These are phyloP conservation scores for Bombus cullumanus DNA, from an alignment of 1,140 invertebrate species.

Conservation along the genomic window DNA sequence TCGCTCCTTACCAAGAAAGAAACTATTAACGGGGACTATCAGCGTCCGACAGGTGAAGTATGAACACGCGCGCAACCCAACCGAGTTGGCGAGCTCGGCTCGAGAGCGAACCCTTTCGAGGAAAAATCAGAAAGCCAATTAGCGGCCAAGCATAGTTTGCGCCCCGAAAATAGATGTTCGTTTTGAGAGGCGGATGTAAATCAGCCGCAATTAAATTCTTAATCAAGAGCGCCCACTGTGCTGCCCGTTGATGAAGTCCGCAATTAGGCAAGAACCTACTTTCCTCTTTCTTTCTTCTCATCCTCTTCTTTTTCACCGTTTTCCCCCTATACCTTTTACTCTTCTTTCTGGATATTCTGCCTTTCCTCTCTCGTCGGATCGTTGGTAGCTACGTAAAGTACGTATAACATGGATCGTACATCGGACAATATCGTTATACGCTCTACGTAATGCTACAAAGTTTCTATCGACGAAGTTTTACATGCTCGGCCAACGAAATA, in stretches of 20 bases:
- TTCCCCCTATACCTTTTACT: background rate
- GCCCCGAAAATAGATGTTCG: conserved; percentile 45
- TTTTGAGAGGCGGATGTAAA: conserved; percentile 49
- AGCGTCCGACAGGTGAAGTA: conserved; percentile 42
- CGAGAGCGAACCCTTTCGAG: too few species aligned
- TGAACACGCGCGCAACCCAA: background rate
- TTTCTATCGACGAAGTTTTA: too few species aligned
- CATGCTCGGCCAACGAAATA: too few species aligned
- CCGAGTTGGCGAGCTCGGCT: too few species aligned
- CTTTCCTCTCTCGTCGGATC: background rate
- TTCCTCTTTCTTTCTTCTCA: background rate
- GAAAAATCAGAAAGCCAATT: conserved; percentile 45
- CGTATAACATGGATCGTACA: background rate
- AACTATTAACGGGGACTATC: conserved; percentile 52
- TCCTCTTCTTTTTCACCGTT: background rate
- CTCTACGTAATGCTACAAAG: too few species aligned
- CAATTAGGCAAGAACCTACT: conserved; percentile 37
- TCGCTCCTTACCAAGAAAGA: conserved; percentile 47
- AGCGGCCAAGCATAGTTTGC: conserved; percentile 2
- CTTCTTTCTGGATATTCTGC: too few species aligned
- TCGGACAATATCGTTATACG: too few species aligned
- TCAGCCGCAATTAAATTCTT: conserved; percentile 52
- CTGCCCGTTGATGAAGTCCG: conserved; percentile 47
- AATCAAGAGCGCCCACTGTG: conserved; percentile 44
- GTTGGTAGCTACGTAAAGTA: background rate